Evolutionary conservation across 2,113 vertebrate genomes (phyloP).

Genomic region (Gasterosteus aculeatus): DNA sequence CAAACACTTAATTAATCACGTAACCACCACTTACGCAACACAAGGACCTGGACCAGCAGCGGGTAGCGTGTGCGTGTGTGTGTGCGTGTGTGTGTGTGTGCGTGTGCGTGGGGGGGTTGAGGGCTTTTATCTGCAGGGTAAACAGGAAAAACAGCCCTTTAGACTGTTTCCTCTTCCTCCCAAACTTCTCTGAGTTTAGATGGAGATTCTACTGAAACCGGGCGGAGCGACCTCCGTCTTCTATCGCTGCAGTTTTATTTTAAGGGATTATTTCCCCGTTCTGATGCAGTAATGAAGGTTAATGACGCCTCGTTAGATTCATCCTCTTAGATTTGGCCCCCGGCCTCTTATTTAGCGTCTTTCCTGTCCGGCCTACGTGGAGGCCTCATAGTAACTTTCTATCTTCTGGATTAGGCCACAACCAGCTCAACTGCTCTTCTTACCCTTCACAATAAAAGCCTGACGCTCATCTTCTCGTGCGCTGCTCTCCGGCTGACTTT

Average conservation of each 20-base stretch:
- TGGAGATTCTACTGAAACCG: neutral
- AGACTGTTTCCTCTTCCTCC: constrained; percentile 71
- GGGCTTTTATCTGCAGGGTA: constrained; percentile 63
- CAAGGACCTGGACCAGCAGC: no score
- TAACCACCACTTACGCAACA: constrained; percentile 22
- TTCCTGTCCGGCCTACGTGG: no score
- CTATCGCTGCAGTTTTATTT: no score
- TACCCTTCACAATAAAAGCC: no score
- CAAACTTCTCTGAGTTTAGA: constrained; percentile 17
- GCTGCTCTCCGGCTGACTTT: no score
- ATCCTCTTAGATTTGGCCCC: neutral
- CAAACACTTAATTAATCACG: no score
- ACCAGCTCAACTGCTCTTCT: no score
- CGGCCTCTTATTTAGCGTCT: neutral
- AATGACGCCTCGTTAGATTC: neutral
- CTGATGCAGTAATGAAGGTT: no score
- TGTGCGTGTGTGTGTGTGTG: neutral
- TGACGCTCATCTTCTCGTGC: neutral
- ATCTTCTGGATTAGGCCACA: no score
- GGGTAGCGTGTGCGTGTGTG: neutral
- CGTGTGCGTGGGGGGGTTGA: constrained; percentile 9
- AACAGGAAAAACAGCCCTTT: constrained; percentile 77
- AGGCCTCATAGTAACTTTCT: no score
- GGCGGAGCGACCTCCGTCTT: no score
- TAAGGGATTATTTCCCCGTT: no score